Percentiles rank a stretch among this genome's conserved stretches.
Evolutionary conservation across 1,140 invertebrate species (phyloP).

Genomic region (Bombus consobrinus): DNA sequence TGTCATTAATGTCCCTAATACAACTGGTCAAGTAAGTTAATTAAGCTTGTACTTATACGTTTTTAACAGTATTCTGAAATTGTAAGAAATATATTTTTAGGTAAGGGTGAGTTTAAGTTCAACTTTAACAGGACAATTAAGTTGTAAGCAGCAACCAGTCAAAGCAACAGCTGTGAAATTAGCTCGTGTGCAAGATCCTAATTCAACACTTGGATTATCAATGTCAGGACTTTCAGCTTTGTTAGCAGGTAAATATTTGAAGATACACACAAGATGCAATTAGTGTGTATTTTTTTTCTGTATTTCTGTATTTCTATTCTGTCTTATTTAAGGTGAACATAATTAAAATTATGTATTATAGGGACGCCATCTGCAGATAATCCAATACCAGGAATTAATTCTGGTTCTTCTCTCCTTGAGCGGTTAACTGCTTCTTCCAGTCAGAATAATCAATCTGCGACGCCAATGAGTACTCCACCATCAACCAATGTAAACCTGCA

Average conservation of each 20-base stretch:
- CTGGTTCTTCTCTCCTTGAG: slow-evolving; percentile 83
- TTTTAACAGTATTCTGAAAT: background rate
- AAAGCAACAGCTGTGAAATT: slow-evolving; percentile 80
- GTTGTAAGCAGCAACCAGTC: slow-evolving; percentile 78
- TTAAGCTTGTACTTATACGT: background rate
- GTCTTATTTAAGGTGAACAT: background rate
- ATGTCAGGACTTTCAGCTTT: slow-evolving; percentile 83
- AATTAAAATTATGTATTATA: slow-evolving; percentile 41
- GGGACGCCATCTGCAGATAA: slow-evolving; percentile 85
- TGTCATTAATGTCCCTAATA: slow-evolving; percentile 79
- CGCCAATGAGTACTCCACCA: slow-evolving; percentile 85
- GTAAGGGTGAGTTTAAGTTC: slow-evolving; percentile 79
- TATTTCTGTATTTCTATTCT: background rate
- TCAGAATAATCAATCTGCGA: slow-evolving; percentile 78
- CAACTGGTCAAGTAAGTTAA: slow-evolving; percentile 77
- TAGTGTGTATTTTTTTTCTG: background rate
- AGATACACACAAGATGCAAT: background rate
- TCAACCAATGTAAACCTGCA: slow-evolving; percentile 86
- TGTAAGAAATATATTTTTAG: slow-evolving; percentile 52
- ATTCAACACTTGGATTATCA: slow-evolving; percentile 81
- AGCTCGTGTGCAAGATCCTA: slow-evolving; percentile 78
- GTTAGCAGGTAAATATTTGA: slow-evolving; percentile 78
- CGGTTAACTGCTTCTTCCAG: slow-evolving; percentile 83
- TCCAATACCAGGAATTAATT: slow-evolving; percentile 84
- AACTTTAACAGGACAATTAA: slow-evolving; percentile 77